phyloP scores from a whole-genome alignment of 2,113 vertebrate genomes.

The Mustelus asterias region DNA sequence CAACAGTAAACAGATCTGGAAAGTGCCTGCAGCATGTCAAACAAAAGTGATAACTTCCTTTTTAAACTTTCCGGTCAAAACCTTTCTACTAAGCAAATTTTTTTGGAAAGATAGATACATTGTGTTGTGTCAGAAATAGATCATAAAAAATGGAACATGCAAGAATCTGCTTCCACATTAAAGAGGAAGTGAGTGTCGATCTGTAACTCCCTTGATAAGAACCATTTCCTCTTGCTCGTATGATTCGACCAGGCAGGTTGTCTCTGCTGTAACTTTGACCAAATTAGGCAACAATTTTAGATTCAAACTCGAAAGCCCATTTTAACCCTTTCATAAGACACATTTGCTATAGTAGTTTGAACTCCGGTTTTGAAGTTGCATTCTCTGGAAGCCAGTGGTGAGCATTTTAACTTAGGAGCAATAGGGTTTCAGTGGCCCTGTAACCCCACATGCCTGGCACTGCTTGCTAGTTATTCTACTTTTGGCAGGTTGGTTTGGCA shows the following conservation, averaged over 20 bases:
- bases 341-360: not conserved
- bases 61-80: conserved; percentile 14
- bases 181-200: conserved; percentile 52
- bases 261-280: conserved; percentile 53
- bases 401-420: conserved; percentile 47
- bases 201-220: conserved; percentile 46
- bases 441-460: conserved; percentile 40
- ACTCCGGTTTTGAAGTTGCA: fast-evolving
- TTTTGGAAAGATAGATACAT: not conserved
- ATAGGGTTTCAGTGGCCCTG: conserved; percentile 40
- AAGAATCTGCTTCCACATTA: conserved; percentile 48
- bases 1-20: not conserved
- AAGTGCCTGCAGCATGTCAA: not conserved
- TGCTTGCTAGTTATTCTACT: not conserved
- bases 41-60: conserved; percentile 23
- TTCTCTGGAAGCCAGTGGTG: conserved; percentile 38
- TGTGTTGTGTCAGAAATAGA: not conserved
- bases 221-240: conserved; percentile 52
- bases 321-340: not conserved
- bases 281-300: conserved; percentile 62
- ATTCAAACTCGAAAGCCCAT: not conserved
- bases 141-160: not conserved
- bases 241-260: conserved; percentile 46
- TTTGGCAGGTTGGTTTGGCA: not conserved
- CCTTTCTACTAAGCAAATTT: not conserved